These are phyloP conservation scores for Leptodactylus fuscus DNA, from an alignment of 2,113 vertebrate species.

Conservation along the genomic window DNA sequence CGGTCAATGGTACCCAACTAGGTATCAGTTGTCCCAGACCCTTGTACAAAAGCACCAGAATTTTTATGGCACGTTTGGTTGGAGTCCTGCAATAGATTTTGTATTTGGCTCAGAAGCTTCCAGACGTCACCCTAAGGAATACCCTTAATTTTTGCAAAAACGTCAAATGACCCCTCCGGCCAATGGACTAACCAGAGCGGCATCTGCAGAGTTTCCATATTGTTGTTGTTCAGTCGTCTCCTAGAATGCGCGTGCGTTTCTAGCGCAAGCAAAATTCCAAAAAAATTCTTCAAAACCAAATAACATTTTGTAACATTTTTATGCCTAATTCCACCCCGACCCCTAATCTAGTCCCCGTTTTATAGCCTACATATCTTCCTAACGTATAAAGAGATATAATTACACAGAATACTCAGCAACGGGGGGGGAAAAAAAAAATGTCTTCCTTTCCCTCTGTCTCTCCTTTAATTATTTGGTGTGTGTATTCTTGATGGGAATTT, in stretches of 20 bases:
- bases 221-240: not conserved
- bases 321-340: not conserved
- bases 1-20: too few relatives aligned
- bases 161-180: not conserved
- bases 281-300: too few relatives aligned
- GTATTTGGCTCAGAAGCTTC: too few relatives aligned
- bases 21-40: too few relatives aligned
- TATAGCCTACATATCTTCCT: not conserved
- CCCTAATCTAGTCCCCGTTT: not conserved
- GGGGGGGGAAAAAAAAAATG: conserved; percentile 25
- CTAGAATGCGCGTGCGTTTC: too few relatives aligned
- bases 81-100: too few relatives aligned
- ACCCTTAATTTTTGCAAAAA: too few relatives aligned
- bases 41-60: too few relatives aligned
- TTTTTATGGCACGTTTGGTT: too few relatives aligned
- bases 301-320: not conserved
- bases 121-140: too few relatives aligned
- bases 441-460: conserved; percentile 27
- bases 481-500: conserved; percentile 3
- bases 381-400: conserved; percentile 23
- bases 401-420: conserved; percentile 37
- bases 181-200: not conserved
- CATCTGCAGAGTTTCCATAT: not conserved
- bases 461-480: conserved; percentile 53
- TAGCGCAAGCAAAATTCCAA: too few relatives aligned